A percentile compares a stretch with the other conserved stretches of the same genome.
phyloP scores from a whole-genome alignment of 2,113 vertebrate species.

The Argyrosomus japonicus region DNA sequence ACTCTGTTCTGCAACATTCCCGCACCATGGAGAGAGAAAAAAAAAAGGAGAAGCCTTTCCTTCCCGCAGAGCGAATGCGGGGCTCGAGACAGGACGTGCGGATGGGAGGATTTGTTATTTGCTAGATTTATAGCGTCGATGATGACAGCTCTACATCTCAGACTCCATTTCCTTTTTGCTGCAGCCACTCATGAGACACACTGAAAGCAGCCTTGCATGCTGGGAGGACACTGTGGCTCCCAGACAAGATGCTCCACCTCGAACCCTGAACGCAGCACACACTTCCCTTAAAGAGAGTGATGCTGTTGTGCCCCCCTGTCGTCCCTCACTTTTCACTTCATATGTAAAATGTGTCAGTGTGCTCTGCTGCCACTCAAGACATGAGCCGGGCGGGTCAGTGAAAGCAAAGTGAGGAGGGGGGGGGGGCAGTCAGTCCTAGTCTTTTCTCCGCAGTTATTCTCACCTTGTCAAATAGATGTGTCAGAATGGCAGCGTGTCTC shows the following conservation, averaged over 20 bases:
- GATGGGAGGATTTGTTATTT: conserved; percentile 50
- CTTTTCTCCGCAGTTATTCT: conserved; percentile 59
- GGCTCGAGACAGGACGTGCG: conserved; percentile 30
- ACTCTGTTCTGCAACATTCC: conserved; percentile 7
- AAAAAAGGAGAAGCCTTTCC: not conserved
- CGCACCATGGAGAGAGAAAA: not conserved
- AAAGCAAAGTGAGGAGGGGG: conserved; percentile 4
- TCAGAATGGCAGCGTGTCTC: conserved; percentile 50
- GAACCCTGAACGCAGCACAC: conserved; percentile 15
- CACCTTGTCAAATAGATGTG: conserved; percentile 77
- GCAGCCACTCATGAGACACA: conserved; percentile 41
- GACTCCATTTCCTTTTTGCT: conserved; percentile 61
- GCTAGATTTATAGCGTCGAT: conserved; percentile 43
- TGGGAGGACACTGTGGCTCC: conserved; percentile 4
- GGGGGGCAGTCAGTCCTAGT: conserved; percentile 7
- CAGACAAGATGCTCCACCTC: conserved; percentile 25
- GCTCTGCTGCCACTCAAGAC: conserved; percentile 53
- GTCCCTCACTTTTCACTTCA: conserved; percentile 20
- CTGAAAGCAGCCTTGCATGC: conserved; percentile 23
- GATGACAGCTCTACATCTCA: conserved; percentile 62
- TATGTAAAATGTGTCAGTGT: conserved; percentile 36
- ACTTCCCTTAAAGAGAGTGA: not conserved
- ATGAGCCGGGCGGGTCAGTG: conserved; percentile 31
- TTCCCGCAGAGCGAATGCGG: conserved; percentile 20
- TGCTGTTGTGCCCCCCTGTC: not conserved